Conservation (phyloP, 1,140 invertebrate genomes). For the Drosophila obscura region DNA sequence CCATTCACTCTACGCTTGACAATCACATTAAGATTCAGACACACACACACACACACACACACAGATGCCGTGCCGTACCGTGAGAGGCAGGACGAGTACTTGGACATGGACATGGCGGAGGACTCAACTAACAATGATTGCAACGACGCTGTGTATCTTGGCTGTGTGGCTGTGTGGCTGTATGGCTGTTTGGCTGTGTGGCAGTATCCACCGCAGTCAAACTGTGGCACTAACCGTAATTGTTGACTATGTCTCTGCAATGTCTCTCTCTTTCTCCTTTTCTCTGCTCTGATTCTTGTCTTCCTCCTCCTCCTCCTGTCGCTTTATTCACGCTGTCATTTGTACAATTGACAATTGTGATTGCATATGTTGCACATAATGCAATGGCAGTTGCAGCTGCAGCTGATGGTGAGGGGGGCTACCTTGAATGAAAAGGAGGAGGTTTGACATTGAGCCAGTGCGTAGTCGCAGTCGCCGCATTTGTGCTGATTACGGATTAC, state of each 20-base stretch:
- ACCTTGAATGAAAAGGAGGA: slow-evolving; percentile 3
- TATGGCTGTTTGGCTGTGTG: neutral
- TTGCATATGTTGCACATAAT: slow-evolving; percentile 73
- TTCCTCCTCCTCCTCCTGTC: neutral
- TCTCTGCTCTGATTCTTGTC: neutral
- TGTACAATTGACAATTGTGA: slow-evolving; percentile 79
- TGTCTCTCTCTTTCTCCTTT: slow-evolving; percentile 13
- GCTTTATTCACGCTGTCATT: slow-evolving; percentile 60
- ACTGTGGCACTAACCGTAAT: slow-evolving; percentile 79
- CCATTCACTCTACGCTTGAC: slow-evolving; percentile 50
- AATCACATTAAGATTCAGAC: slow-evolving; percentile 69
- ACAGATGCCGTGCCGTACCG: too few species aligned
- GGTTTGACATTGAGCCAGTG: slow-evolving; percentile 57
- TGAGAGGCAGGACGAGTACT: slow-evolving; percentile 6
- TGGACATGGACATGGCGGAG: slow-evolving; percentile 27
- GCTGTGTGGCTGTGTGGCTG: neutral
- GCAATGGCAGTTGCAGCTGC: slow-evolving; percentile 36
- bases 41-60: slow-evolving; percentile 21
- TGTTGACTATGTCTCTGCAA: slow-evolving; percentile 67
- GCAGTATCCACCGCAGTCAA: slow-evolving; percentile 56
- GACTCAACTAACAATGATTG: slow-evolving; percentile 58
- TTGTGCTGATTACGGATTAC: slow-evolving; percentile 66
- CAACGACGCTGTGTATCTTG: slow-evolving; percentile 26
- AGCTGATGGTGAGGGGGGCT: too few species aligned
- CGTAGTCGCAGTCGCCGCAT: slow-evolving; percentile 35